Base-by-base conservation (phyloP, 2,113 vertebrate genomes). In the Neogobius melanostomus region DNA sequence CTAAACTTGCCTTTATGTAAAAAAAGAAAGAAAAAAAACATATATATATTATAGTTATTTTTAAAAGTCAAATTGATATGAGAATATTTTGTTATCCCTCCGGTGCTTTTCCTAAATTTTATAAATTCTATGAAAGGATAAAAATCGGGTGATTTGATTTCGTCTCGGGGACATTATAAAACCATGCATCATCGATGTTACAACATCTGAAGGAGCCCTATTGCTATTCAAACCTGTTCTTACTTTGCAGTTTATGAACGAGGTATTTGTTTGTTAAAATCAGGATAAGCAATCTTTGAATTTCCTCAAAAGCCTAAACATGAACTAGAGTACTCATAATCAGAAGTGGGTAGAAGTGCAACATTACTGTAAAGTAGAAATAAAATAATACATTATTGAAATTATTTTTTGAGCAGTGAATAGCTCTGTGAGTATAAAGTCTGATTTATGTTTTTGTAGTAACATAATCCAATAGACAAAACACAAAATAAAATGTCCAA, bases 1-100 rank as follows among this genome's bases (percentile, higher is more conserved):
- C 82, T 79, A 74, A 80, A 85, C 64, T 79, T 90, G 82, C 83
- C 85, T 90, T 91, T 74, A 82, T 85, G 56, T 85, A 48, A 75
- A 78, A 67, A 36, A 36, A 36, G 3, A 2, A 36, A 3, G 0
- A 36, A 73, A 75, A 36, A 65, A 46, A 1, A 44, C 62, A 69
- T 17, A 48, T 53, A n/a, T 28, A 52, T 57, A 0, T 75, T 0
- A 53, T 44, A 71, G 52, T 85, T 91, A 88, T 89, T 89, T 87
- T 87, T 48, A 48, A 81, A 82, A 69, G 36, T 65, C 10, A 59
- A 81, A 71, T 78, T 76, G 56, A 57, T 57, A 28, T 21, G 28
- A 79, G 76, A n/a, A n/a, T 79, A 82, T 85, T 75, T 83, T 82
- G 66, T 86, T 76, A 69, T 59, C 51, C 52, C 59, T 69, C 68